These are phyloP conservation scores for Castor canadensis DNA, from an alignment of 2,113 vertebrate genomes.

Conservation along the genomic window DNA sequence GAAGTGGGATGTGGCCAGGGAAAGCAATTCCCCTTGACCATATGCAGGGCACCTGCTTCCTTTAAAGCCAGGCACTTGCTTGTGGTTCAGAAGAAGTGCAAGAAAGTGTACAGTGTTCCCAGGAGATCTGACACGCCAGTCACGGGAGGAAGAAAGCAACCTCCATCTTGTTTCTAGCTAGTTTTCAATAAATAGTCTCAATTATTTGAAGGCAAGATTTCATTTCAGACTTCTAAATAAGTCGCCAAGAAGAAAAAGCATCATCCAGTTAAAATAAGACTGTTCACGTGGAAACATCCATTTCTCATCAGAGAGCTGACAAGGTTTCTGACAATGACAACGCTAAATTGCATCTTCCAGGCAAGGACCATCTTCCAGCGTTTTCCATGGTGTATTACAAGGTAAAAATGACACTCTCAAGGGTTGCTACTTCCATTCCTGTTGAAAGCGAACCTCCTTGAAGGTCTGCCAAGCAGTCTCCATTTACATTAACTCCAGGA, in stretches of 20 bases:
- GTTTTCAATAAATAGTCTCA: neutral
- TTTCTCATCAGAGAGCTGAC: neutral
- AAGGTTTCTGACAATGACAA: neutral
- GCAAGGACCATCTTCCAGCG: conserved; percentile 53
- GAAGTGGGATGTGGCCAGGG: rapidly evolving
- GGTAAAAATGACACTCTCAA: conserved; percentile 61
- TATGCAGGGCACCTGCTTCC: neutral
- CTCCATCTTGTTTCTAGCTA: neutral
- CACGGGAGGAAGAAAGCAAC: too few species aligned
- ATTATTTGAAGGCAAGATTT: neutral
- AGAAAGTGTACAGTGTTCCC: rapidly evolving
- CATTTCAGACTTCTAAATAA: conserved; percentile 12
- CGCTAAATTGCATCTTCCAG: neutral
- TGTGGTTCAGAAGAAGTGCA: neutral
- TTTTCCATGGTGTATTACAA: conserved; percentile 59
- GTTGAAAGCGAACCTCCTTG: conserved; percentile 72
- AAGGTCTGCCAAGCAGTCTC: conserved; percentile 64
- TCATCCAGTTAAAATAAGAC: neutral
- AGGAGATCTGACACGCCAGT: neutral
- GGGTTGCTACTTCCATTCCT: conserved; percentile 43
- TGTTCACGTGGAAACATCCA: neutral
- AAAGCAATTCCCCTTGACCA: rapidly evolving
- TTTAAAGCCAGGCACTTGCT: neutral
- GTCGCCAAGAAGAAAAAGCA: conserved; percentile 5
- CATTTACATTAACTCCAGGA: conserved; percentile 65